Evolutionary conservation across 1,140 invertebrate species (phyloP), one percentile per base, ranked within the genome.

Genomic region (Cephus cinctus): DNA sequence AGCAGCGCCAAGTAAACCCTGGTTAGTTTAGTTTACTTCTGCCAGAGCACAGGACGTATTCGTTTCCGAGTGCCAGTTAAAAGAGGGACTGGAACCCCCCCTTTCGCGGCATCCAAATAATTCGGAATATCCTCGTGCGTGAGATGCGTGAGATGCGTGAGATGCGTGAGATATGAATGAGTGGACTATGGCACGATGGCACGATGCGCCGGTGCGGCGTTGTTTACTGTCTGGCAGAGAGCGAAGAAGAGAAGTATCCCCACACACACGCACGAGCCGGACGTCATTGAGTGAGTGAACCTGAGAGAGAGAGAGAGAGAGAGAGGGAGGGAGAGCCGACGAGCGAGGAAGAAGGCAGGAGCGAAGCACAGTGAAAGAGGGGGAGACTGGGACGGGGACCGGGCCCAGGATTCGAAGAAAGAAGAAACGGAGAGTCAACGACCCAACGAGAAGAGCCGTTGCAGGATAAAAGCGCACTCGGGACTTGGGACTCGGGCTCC

Each of bases 341-440:
- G 51, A 18, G 32, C 30, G 45, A 40, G 14, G 43, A 38, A 12
- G 35, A 36, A 14, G 14, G 35, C 8, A 8, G 35, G 14, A 21
- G 21, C 4, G 15, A 6, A 9, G 30, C 39, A 47, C 20, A 34
- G 5, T 23, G 20, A 54, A 4, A 30, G 4, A 42, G 25, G 43
- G 19, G 16, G 9, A 15, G 14, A 8, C 5, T 5, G 9, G 12
- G 50, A 61, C 46, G 56, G 50, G 51, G 58, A 56, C 56, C 56
- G 48, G 51, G 57, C 53, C 58, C 62, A 64, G 61, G 63, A 68
- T 68, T 70, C 65, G 59, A 68, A 67, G 60, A 65, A 67, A 64
- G 61, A 63, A 71, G 65, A 69, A 70, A 66, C 61, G 48, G 43
- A 60, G 61, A 69, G 70, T 71, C 70, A 73, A 73, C 59, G 70